Evolutionary conservation across 2,797 vertebrate species (phyloP).

Genomic region (Clamator glandarius): DNA sequence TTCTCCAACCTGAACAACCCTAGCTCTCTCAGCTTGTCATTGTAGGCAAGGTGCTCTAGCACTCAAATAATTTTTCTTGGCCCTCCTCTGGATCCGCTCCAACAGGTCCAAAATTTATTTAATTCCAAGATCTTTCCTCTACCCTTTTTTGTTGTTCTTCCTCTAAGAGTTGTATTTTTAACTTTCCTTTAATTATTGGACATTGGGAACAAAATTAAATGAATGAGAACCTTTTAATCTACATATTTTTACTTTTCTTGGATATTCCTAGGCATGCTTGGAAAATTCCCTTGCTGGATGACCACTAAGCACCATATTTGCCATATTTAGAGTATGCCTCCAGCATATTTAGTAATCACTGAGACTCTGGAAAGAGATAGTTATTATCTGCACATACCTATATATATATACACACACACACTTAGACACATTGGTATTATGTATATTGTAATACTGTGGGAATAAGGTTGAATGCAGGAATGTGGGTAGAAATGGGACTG

Average conservation of each 20-base stretch:
- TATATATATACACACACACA: fast-evolving
- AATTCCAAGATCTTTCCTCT: background rate
- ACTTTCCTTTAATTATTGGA: background rate
- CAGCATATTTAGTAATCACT: background rate
- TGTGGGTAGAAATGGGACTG: too few relatives aligned
- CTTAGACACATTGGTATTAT: background rate
- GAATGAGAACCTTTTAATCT: background rate
- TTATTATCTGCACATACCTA: background rate
- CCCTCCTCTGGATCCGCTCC: too few relatives aligned
- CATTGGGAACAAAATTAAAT: background rate
- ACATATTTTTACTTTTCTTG: background rate
- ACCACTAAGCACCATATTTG: background rate
- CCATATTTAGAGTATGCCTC: background rate
- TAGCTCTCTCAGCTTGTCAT: too few relatives aligned
- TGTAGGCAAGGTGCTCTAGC: too few relatives aligned
- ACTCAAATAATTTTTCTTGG: too few relatives aligned
- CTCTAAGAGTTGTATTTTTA: background rate
- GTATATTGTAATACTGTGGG: background rate
- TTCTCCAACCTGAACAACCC: too few relatives aligned
- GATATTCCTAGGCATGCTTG: background rate
- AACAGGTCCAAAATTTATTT: background rate
- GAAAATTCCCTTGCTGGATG: background rate
- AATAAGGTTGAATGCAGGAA: too few relatives aligned
- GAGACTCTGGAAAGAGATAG: background rate
- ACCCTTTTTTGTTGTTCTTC: background rate